phyloP scores from a whole-genome alignment of 2,888 invertebrate genomes.

The Tetrapedia diversipes region DNA sequence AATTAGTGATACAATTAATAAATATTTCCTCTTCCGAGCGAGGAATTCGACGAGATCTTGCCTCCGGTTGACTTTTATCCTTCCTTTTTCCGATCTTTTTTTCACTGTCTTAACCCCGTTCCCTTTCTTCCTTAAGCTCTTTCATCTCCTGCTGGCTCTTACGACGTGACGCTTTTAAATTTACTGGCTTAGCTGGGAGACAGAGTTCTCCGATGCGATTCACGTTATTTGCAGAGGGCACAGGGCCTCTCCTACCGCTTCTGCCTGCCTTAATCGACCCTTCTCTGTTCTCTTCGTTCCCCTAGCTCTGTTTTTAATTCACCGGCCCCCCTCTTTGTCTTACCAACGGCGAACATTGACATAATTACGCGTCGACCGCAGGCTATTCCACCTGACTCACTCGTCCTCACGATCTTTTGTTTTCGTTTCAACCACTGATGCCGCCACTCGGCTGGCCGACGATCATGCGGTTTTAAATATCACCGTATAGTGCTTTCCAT shows the following conservation, averaged over 20 bases:
- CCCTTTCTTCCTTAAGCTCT: slow-evolving; percentile 38
- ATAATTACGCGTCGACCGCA: slow-evolving; percentile 78
- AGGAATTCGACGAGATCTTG: slow-evolving; percentile 49
- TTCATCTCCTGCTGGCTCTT: slow-evolving; percentile 35
- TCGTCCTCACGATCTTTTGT: slow-evolving; percentile 77
- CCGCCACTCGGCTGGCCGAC: slow-evolving; percentile 33
- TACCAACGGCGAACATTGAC: slow-evolving; percentile 75
- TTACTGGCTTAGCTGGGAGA: slow-evolving; percentile 40
- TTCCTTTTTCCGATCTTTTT: background rate
- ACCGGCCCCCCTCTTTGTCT: slow-evolving; percentile 64
- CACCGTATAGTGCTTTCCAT: slow-evolving; percentile 27
- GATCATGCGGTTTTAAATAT: slow-evolving; percentile 59
- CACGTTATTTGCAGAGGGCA: slow-evolving; percentile 74
- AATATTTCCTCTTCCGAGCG: slow-evolving; percentile 71
- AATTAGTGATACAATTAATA: slow-evolving; percentile 76
- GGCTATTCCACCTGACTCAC: slow-evolving; percentile 78
- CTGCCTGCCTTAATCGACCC: slow-evolving; percentile 11
- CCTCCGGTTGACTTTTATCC: background rate
- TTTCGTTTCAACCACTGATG: slow-evolving; percentile 56
- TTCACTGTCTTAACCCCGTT: slow-evolving; percentile 40
- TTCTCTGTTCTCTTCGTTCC: slow-evolving; percentile 3
- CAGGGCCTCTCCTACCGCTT: slow-evolving; percentile 20
- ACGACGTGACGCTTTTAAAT: slow-evolving; percentile 36
- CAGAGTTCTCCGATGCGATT: slow-evolving; percentile 70
- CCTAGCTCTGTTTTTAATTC: slow-evolving; percentile 38